Evolutionary conservation across 2,797 vertebrate species (phyloP).

Genomic region (Cephalopachus bancanus): DNA sequence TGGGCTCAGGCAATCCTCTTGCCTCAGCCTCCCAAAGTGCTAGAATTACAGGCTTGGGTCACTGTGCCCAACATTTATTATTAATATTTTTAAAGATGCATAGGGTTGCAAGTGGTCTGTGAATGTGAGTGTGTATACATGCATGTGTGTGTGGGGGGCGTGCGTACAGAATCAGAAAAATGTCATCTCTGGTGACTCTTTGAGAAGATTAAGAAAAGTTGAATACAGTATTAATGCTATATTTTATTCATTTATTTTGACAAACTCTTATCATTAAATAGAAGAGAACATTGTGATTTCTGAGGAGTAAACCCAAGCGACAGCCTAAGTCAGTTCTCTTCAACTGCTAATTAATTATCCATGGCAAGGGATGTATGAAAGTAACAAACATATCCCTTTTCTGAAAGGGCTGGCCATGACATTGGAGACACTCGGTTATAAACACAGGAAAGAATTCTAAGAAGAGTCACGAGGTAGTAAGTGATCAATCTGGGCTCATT

Average conservation of each 20-base stretch:
- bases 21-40: too few species aligned
- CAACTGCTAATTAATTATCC: conserved; percentile 46
- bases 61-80: too few species aligned
- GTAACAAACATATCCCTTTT: conserved; percentile 20
- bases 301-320: conserved; percentile 52
- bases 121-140: neutral
- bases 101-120: neutral
- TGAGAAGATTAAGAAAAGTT: conserved; percentile 36
- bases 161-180: neutral
- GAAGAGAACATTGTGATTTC: conserved; percentile 39
- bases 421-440: conserved; percentile 16
- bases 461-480: neutral
- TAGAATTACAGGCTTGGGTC: too few species aligned
- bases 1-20: too few species aligned
- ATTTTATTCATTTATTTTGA: conserved; percentile 71
- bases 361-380: conserved; percentile 8
- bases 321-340: conserved; percentile 1
- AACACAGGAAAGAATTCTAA: conserved; percentile 18
- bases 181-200: conserved; percentile 13
- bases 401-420: neutral
- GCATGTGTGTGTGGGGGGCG: neutral
- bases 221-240: neutral
- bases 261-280: conserved; percentile 37
- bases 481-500: conserved; percentile 60
- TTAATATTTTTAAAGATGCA: neutral